Evolutionary conservation across 2,113 vertebrate species (phyloP).

Genomic region (Leiothrix lutea): DNA sequence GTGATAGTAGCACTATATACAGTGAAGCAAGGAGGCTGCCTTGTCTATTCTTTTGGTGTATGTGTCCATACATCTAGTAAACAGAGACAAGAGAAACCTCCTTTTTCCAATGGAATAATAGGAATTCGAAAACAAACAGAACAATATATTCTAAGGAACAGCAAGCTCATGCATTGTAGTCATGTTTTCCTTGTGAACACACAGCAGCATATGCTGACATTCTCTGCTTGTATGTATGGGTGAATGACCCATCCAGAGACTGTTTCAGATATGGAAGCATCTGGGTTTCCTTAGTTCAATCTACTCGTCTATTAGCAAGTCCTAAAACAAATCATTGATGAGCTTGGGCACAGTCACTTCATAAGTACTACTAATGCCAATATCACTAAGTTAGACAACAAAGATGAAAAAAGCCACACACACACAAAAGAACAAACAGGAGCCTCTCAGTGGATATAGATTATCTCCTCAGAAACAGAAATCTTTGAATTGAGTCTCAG

Average conservation of each 20-base stretch:
- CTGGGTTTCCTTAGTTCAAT: neutral
- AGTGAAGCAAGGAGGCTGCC: neutral
- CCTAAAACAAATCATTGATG: neutral
- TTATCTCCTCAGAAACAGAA: neutral
- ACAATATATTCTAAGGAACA: neutral
- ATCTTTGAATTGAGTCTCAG: neutral
- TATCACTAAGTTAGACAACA: neutral
- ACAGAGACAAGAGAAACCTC: neutral
- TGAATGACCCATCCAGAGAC: neutral
- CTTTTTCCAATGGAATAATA: neutral
- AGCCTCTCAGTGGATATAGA: neutral
- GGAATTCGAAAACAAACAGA: neutral
- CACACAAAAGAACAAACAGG: neutral
- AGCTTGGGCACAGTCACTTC: neutral
- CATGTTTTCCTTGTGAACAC: neutral
- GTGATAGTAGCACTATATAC: neutral
- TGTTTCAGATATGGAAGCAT: neutral
- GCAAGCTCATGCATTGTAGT: neutral
- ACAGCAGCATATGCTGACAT: neutral
- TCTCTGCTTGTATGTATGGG: fast-evolving
- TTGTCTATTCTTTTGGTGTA: neutral
- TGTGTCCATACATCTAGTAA: neutral
- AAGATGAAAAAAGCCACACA: neutral
- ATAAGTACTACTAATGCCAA: neutral
- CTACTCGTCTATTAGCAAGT: neutral